These are phyloP conservation scores for Periplaneta americana DNA, from an alignment of 1,140 invertebrate genomes.

Conservation along the genomic window DNA sequence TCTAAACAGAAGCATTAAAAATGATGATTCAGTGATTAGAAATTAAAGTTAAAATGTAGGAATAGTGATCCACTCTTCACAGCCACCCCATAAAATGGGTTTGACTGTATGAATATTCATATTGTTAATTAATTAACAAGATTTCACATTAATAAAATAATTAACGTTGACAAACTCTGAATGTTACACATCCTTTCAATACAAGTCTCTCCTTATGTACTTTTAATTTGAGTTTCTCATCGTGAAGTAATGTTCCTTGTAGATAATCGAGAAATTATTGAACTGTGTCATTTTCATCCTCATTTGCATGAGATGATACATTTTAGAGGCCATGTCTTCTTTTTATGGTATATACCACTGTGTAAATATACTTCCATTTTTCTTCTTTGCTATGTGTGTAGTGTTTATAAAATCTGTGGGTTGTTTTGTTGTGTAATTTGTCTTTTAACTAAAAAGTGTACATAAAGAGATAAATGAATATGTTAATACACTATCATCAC, in stretches of 20 bases:
- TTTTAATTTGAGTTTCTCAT: not conserved
- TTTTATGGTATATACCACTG: not conserved
- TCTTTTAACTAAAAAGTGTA: not conserved
- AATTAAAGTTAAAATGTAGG: not conserved
- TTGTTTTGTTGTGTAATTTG: not conserved
- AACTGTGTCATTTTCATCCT: not conserved
- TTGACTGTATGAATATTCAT: no score
- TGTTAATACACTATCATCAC: no score
- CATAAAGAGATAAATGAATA: not conserved
- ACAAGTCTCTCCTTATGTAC: not conserved
- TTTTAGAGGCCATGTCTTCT: not conserved
- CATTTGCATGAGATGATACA: not conserved
- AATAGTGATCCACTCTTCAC: not conserved
- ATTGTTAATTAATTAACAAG: no score
- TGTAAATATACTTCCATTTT: not conserved
- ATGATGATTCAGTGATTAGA: not conserved
- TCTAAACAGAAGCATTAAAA: not conserved
- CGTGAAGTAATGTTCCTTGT: not conserved
- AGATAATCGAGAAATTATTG: not conserved
- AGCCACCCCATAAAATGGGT: no score
- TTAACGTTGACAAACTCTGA: not conserved
- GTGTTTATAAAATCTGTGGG: not conserved
- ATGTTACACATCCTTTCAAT: not conserved
- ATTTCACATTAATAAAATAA: no score
- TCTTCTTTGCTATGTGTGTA: not conserved